Percentiles rank a stretch among this genome's conserved stretches.
These are phyloP conservation scores for Horisme vitalbata DNA, from an alignment of 2,888 invertebrate species.

Conservation along the genomic window DNA sequence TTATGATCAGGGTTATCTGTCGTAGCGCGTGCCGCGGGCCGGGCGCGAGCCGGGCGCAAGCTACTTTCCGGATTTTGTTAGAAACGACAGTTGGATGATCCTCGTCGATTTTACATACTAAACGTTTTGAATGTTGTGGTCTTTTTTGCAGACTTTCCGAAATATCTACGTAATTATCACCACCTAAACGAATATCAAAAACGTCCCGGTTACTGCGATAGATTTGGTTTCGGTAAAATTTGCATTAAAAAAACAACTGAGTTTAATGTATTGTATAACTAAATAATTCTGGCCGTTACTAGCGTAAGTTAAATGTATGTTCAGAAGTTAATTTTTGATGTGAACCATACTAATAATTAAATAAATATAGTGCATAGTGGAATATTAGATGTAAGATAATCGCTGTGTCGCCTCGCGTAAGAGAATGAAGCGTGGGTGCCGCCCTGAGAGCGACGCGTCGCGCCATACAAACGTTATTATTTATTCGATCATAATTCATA, in stretches of 20 bases:
- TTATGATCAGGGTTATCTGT: conserved; percentile 25
- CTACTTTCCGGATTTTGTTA: not conserved
- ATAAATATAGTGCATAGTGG: conserved; percentile 34
- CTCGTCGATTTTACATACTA: not conserved
- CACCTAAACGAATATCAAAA: not conserved
- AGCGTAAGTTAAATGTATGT: conserved; percentile 57
- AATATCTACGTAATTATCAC: not conserved
- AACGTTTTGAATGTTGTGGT: conserved; percentile 7
- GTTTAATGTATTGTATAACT: conserved; percentile 22
- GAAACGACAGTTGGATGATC: conserved; percentile 1
- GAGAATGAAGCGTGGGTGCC: conserved; percentile 4
- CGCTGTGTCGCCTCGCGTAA: conserved; percentile 29
- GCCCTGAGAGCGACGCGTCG: conserved; percentile 10
- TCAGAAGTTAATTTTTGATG: conserved; percentile 58
- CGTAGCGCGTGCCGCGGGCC: conserved; percentile 5
- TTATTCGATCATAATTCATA: conserved; percentile 45
- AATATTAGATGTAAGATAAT: conserved; percentile 36
- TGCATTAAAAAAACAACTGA: conserved; percentile 18
- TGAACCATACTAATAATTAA: conserved; percentile 52
- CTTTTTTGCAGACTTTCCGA: conserved; percentile 12
- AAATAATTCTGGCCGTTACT: conserved; percentile 42
- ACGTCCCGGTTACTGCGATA: conserved; percentile 1
- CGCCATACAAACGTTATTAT: conserved; percentile 30
- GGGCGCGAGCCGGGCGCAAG: too few relatives aligned
- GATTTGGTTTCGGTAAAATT: conserved; percentile 7